Base-by-base conservation (phyloP, 1,140 invertebrate genomes). In the Heliconius nattereri region DNA sequence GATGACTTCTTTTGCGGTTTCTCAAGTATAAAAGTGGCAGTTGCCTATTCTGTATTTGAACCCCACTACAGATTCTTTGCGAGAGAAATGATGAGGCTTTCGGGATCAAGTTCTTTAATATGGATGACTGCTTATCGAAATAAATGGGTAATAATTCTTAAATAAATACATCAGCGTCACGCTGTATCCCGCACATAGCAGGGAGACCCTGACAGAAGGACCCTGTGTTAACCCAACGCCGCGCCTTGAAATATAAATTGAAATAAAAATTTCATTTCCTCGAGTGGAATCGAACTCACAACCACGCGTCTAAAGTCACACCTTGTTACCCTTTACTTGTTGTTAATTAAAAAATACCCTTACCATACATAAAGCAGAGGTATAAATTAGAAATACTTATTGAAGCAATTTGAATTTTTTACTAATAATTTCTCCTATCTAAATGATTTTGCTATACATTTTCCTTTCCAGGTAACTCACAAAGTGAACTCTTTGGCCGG, bases 101-200 rank as follows among this genome's bases (percentile, higher is more conserved):
- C 88, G 23, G 91, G 88, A 5, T 78, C 80, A 54, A 88, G 79
- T 16, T 74, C 89, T 19, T 76, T 94, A 11, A 71, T 94, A 35
- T 94, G 91, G 90, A 74, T 92, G 23, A 92, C 91, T 23, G 89
- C 86, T 7, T 94, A 94, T 76, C 87, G 90, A 16, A 92, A 92
- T 85, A 94, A 93, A 90, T 92, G 89, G 91, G 91, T 94, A 77
- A 37, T 37, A 35, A 57, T n/a, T n/a, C 2, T 7, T 52, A 35
- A 35, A 35, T 6, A 35, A 7, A 20, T 20, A 20, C 49, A 20
- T 52, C 32, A 35, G 7, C 3, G 0, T 35, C 7, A 6, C 32
- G 32, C 32, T 35, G 32, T 32, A 32, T 35, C 6, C 7, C 32
- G 32, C 32, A 35, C 32, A 35, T 35, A 35, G 32, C 32, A 7